Evolutionary conservation across 2,113 vertebrate species (phyloP), one percentile per base, ranked within the genome.

Genomic region (Oncorhynchus mykiss): DNA sequence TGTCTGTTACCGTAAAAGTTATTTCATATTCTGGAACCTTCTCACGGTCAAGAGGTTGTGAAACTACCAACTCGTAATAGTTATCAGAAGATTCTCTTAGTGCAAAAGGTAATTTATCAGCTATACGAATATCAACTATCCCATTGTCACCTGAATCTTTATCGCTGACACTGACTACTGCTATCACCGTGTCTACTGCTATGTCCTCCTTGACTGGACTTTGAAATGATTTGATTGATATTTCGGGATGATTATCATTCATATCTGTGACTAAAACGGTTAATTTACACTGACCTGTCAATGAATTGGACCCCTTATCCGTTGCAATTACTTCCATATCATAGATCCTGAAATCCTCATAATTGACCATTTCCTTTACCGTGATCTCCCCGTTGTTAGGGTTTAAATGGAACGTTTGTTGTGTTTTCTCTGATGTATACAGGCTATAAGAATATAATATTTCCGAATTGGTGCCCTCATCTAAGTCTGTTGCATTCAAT

Each of bases 131-230:
- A 72, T 84, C 75, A 25, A 93, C 85, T 1, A 90, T 78, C 6
- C 90, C 91, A 77, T 94, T 93, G 70, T 90, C 82, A 67, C 81
- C 81, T 0, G 86, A 87, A 18, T 87, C 86, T 80, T 81, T 87
- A 70, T 87, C 86, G 78, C 76, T 80, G 4, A 89, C 82, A 66
- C 84, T 81, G 4, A 89, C 76, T 0, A 86, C 49, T 24, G 84
- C 85, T 54, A 88, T 80, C 11, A 81, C 77, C n/a, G 81, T 68
- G 2, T 72, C 79, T 4, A 84, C 48, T 16, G 77, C n/a, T n/a
- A 84, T 67, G 31, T 87, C 70, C 69, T 88, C 86, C 2, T 79
- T 77, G 4, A 88, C 69, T 2, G 77, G 59, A 29, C 79, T 78
- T 18, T 76, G 27, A 18, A 86, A 78, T 2, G 80, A 84, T 25